A percentile compares a stretch with the other conserved stretches of the same genome.
Conservation (phyloP, 2,113 vertebrate species). For the Oryzias celebensis region DNA sequence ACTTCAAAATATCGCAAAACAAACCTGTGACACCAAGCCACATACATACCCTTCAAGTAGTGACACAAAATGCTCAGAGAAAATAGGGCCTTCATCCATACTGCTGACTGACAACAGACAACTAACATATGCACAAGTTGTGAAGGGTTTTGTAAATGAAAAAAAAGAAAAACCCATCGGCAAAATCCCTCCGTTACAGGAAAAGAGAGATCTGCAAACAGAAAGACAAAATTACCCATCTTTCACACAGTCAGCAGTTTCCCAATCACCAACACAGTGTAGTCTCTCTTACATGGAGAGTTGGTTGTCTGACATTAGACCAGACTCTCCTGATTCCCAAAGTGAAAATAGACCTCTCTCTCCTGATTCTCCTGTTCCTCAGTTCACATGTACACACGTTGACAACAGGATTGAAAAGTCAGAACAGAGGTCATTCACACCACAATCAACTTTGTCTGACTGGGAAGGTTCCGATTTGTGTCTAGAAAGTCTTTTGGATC, state of each 20-base stretch:
- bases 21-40: background rate
- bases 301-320: background rate
- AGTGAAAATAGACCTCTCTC: slow-evolving; percentile 15
- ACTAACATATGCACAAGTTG: slow-evolving; percentile 27
- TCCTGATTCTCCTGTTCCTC: slow-evolving; percentile 44
- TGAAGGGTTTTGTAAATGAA: background rate
- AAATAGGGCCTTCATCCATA: no score
- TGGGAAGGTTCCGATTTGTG: slow-evolving; percentile 20
- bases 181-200: accelerated
- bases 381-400: slow-evolving; percentile 6
- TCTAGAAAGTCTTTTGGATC: slow-evolving; percentile 7
- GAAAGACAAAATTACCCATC: no score
- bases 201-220: no score
- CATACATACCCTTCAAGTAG: slow-evolving; percentile 2
- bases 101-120: background rate
- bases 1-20: background rate
- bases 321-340: slow-evolving; percentile 27
- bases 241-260: background rate
- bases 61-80: background rate
- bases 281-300: background rate
- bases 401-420: background rate
- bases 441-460: slow-evolving; percentile 25
- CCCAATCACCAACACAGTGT: background rate
- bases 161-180: background rate
- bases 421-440: slow-evolving; percentile 7